Evolutionary conservation across 2,797 vertebrate genomes (phyloP), one percentile per base, ranked within the genome.

Genomic region (Uromys caudimaculatus): DNA sequence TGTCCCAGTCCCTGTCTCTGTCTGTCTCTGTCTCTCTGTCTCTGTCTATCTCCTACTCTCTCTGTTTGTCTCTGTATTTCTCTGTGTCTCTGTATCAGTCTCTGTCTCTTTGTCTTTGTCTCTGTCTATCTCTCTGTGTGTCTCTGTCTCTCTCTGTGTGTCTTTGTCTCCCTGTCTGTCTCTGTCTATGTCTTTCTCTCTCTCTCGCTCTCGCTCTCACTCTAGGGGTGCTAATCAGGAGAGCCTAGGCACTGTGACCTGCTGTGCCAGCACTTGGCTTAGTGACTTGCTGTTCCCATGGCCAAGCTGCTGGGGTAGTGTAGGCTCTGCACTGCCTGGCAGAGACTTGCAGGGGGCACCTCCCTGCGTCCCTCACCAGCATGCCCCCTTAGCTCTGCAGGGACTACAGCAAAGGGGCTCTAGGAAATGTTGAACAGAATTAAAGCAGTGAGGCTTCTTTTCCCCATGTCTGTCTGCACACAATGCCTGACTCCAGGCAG

Each of bases 381-480:
- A 1, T 16, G 16, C 29, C 41, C 50, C 29, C 50, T 44, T 62
- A 5, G 19, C 73, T 44, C 77, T 75, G 35, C 41, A n/a, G 90
- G 71, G 85, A 93, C 35, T 82, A 47, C 93, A 95, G 76, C 79
- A 91, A 89, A 82, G 83, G 24, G 52, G 78, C 73, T 67, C 82
- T 52, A 71, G 64, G 62, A 97, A 90, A 82, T 93, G 91, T 81
- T 27, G 10, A 95, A 73, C 47, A 69, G 85, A 97, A 95, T 95
- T 32, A 84, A 93, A 82, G 29, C 71, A 38, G 44, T 11, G 56
- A 19, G 1, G 44, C 41, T 77, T 75, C 83, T 86, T 81, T 64
- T 0, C 47, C 71, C 89, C 95, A 35, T 79, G 84, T 95, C 93
- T 96, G 76, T 97, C 90, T 97, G 95, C 97, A 97, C 97, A 96